Conservation (phyloP, 2,888 invertebrate genomes). For the Sicus ferrugineus region DNA sequence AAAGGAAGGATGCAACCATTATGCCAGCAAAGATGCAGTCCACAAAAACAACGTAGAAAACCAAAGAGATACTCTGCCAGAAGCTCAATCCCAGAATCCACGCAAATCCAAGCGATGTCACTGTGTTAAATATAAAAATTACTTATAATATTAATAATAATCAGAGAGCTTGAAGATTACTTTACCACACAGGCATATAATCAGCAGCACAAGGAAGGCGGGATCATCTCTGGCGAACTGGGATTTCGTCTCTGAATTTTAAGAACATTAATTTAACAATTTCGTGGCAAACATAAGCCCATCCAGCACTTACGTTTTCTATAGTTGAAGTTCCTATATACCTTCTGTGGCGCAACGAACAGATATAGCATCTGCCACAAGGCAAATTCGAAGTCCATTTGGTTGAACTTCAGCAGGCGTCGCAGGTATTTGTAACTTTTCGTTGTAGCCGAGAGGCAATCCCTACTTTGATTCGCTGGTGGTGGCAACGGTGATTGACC, state of each 20-base stretch:
- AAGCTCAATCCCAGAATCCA: conserved; percentile 77
- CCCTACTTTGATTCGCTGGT: conserved; percentile 73
- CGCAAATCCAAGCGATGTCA: conserved; percentile 90
- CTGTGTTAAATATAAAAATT: conserved; percentile 66
- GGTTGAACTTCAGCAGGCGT: conserved; percentile 86
- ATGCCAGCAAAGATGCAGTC: conserved; percentile 93
- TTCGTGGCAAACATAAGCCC: neutral
- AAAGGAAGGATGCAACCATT: conserved; percentile 85
- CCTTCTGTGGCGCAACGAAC: conserved; percentile 93
- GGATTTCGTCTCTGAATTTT: conserved; percentile 88
- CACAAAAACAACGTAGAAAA: conserved; percentile 90
- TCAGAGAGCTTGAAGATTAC: too few relatives aligned
- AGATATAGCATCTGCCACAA: conserved; percentile 99
- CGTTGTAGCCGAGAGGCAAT: conserved; percentile 83
- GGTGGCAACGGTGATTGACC: conserved; percentile 74
- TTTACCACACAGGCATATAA: conserved; percentile 81
- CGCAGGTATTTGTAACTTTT: conserved; percentile 89
- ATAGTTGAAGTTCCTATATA: conserved; percentile 96
- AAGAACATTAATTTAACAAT: conserved; percentile 9
- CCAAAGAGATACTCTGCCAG: conserved; percentile 78
- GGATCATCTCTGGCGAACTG: conserved; percentile 99
- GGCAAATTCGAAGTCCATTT: conserved; percentile 99
- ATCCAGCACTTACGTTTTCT: conserved; percentile 82
- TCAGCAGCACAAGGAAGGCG: conserved; percentile 92
- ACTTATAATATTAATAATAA: conserved; percentile 2